Evolutionary conservation across 2,113 vertebrate genomes (phyloP).

Genomic region (Cathartes aura): DNA sequence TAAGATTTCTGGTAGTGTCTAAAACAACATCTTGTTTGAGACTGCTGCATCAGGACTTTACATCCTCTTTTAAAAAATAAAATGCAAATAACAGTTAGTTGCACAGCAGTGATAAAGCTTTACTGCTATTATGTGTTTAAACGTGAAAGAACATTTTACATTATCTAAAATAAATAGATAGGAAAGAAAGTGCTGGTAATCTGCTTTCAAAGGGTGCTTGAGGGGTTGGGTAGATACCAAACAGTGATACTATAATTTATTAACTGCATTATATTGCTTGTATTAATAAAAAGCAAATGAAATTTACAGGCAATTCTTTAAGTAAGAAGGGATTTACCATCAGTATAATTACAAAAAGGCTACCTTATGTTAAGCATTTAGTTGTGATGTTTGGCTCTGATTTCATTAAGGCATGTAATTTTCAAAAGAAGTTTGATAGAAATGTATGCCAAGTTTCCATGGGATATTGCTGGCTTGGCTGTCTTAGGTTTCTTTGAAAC

Average conservation of each 20-base stretch:
- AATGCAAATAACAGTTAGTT: slow-evolving; percentile 26
- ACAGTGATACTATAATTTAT: background rate
- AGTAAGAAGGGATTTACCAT: background rate
- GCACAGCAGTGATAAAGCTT: background rate
- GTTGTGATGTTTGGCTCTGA: background rate
- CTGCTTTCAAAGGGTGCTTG: background rate
- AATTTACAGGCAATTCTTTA: background rate
- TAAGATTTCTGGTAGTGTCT: background rate
- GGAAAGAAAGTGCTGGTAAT: background rate
- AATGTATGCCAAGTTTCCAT: slow-evolving; percentile 1
- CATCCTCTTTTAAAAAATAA: background rate
- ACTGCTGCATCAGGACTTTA: background rate
- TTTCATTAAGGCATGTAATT: background rate
- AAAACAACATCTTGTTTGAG: background rate
- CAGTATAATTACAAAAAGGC: background rate
- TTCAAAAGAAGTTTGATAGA: slow-evolving; percentile 5
- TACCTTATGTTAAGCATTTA: background rate
- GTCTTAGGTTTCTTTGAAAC: slow-evolving; percentile 15
- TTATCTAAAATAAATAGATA: slow-evolving; percentile 43
- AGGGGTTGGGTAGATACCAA: background rate
- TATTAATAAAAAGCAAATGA: slow-evolving; percentile 20
- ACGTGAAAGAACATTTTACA: slow-evolving; percentile 4
- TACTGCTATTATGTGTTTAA: slow-evolving; percentile 1
- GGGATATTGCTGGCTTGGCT: slow-evolving; percentile 2
- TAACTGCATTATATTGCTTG: background rate